A percentile compares a stretch with the other conserved stretches of the same genome.
Conservation (phyloP, 2,113 vertebrate genomes). For the Hymenochirus boettgeri region DNA sequence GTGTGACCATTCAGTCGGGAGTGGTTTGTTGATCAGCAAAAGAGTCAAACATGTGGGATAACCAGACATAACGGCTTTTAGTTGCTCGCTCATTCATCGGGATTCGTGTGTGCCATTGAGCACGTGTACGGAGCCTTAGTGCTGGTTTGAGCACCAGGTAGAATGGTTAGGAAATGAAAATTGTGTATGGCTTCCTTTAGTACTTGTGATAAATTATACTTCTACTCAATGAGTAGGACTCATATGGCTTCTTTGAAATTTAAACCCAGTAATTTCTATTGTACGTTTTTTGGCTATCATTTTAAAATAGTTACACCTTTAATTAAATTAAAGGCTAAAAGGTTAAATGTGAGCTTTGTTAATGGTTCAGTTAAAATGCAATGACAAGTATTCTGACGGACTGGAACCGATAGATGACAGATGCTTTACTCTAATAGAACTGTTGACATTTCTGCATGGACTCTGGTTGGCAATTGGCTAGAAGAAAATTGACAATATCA, state of each 20-base stretch:
- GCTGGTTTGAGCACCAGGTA: no score
- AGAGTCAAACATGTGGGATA: no score
- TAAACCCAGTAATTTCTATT: constrained; percentile 58
- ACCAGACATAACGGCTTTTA: no score
- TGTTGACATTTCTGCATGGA: neutral
- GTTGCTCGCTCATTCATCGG: no score
- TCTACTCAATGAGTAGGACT: no score
- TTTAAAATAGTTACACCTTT: constrained; percentile 44
- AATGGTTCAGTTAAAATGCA: constrained; percentile 40
- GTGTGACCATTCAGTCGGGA: no score
- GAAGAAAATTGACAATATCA: neutral
- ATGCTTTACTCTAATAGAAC: neutral
- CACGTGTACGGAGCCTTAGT: no score
- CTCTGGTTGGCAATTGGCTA: neutral
- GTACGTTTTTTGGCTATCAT: constrained; percentile 51
- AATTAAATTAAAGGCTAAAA: constrained; percentile 44
- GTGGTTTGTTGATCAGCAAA: no score
- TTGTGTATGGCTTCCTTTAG: no score
- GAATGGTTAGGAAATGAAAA: no score
- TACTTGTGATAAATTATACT: no score
- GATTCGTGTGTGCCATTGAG: no score
- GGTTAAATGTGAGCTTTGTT: constrained; percentile 43
- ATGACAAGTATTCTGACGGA: constrained; percentile 20
- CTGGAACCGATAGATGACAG: constrained; percentile 5
- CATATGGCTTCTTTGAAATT: constrained; percentile 48